Evolutionary conservation across 2,797 vertebrate species (phyloP).

Genomic region (Helostoma temminkii): DNA sequence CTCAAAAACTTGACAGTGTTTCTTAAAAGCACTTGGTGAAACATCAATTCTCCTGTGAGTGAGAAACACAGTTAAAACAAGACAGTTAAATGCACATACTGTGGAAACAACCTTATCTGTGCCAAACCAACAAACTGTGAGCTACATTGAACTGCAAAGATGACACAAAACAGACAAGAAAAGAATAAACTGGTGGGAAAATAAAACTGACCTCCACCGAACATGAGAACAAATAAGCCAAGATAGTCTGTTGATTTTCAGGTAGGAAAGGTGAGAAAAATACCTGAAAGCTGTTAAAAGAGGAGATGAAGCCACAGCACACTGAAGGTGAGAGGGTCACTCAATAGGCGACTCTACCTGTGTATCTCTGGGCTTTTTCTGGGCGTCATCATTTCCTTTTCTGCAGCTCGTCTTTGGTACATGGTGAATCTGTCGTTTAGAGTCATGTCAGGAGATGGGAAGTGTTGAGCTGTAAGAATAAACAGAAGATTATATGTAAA

Average conservation of each 20-base stretch:
- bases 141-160: constrained; percentile 17
- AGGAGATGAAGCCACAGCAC: constrained; percentile 81
- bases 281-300: constrained; percentile 80
- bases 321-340: constrained; percentile 77
- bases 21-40: constrained; percentile 99
- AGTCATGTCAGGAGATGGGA: constrained; percentile 93
- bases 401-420: constrained; percentile 96
- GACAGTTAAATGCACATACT: constrained; percentile 6
- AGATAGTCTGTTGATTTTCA: constrained; percentile 67
- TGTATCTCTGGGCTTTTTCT: constrained; percentile 99
- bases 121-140: constrained; percentile 8
- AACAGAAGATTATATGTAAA: constrained; percentile 2
- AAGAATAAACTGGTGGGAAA: constrained; percentile 38
- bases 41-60: constrained; percentile 97
- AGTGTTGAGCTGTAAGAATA: constrained; percentile 91
- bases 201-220: constrained; percentile 68
- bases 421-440: constrained; percentile 97
- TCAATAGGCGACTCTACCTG: constrained; percentile 88
- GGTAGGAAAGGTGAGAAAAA: constrained; percentile 70
- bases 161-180: constrained; percentile 44
- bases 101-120: background rate
- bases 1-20: constrained; percentile 96
- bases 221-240: constrained; percentile 68
- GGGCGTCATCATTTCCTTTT: constrained; percentile 93
- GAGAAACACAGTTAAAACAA: constrained; percentile 43